These are phyloP conservation scores for Aegotheles bennettii DNA, from an alignment of 2,113 vertebrate genomes.

Conservation along the genomic window DNA sequence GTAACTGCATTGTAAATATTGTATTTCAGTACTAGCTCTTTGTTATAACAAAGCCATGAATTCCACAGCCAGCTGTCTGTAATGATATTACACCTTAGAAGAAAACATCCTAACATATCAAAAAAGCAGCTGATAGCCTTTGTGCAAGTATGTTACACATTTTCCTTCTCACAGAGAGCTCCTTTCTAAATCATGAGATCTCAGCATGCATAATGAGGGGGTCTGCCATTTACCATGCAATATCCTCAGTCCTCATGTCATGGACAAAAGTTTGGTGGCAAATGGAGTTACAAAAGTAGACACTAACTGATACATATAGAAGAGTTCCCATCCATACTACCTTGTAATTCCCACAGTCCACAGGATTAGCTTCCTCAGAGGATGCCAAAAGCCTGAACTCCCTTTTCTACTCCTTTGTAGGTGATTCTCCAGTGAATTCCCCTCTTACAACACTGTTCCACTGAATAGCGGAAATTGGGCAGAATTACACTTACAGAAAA, in stretches of 20 bases:
- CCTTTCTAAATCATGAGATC: background rate
- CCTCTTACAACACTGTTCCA: background rate
- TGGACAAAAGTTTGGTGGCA: background rate
- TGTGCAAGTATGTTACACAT: background rate
- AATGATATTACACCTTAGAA: background rate
- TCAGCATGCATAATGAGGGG: background rate
- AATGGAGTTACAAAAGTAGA: background rate
- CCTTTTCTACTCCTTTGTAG: background rate
- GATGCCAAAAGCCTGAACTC: background rate
- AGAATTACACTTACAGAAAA: background rate
- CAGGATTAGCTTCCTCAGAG: background rate
- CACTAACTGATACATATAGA: background rate
- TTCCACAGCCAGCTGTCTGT: background rate
- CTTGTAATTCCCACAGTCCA: background rate
- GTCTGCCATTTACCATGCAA: constrained; percentile 20
- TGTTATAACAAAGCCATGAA: background rate
- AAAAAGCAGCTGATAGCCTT: background rate
- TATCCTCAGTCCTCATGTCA: background rate
- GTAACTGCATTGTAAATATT: background rate
- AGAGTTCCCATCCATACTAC: fast-evolving
- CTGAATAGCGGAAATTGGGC: background rate
- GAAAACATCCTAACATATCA: background rate
- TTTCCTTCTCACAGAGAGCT: background rate
- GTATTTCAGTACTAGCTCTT: background rate
- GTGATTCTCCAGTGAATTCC: background rate